Evolutionary conservation across 2,797 vertebrate genomes (phyloP).

Genomic region (Halcyon leucocephala): DNA sequence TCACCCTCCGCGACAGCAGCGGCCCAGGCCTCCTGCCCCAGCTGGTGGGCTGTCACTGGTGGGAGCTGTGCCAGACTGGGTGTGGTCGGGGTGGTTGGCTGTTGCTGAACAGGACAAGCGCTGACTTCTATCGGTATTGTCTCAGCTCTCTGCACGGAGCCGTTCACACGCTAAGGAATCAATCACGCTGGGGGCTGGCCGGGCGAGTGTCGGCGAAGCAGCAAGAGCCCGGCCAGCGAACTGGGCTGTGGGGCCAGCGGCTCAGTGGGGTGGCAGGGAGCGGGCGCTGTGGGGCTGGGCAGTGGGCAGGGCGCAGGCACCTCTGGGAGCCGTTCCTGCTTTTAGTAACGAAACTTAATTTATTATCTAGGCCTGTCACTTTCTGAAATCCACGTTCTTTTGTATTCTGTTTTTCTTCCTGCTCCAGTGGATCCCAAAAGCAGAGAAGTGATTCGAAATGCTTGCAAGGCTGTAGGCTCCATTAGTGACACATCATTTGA

Average conservation of each 20-base stretch:
- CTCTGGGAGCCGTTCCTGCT: background rate
- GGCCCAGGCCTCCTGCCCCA: background rate
- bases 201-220: background rate
- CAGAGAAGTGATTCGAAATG: slow-evolving; percentile 93
- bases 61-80: background rate
- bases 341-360: background rate
- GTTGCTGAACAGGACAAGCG: background rate
- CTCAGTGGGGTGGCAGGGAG: background rate
- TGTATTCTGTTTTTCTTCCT: background rate
- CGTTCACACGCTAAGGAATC: background rate
- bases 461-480: slow-evolving; percentile 96
- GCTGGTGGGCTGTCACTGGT: background rate
- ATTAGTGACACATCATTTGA: slow-evolving; percentile 94
- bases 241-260: background rate
- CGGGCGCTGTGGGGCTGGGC: background rate
- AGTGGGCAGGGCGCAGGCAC: rapidly evolving
- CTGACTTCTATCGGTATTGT: background rate
- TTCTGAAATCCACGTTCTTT: background rate
- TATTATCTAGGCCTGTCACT: background rate
- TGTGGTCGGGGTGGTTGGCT: background rate
- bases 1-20: background rate
- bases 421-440: slow-evolving; percentile 90
- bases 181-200: rapidly evolving
- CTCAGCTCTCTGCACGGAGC: background rate
- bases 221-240: background rate